phyloP scores from a whole-genome alignment of 2,113 vertebrate species.

The Pithys albifrons region DNA sequence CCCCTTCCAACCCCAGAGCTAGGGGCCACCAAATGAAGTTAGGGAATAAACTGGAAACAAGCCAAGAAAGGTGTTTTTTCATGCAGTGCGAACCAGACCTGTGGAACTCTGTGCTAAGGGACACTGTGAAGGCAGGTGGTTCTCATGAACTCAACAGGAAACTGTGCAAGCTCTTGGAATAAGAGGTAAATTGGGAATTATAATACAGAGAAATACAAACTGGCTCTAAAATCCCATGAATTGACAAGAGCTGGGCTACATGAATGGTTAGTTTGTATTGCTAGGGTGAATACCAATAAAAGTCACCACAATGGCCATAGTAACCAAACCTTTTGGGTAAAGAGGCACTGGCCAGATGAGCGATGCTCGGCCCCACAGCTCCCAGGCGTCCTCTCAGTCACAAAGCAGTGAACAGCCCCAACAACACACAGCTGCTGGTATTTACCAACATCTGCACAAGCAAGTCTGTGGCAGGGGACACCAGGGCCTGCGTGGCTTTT shows the following conservation, averaged over 20 bases:
- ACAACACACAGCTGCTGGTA: background rate
- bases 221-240: background rate
- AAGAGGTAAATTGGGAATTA: background rate
- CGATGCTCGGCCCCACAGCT: rapidly evolving
- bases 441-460: background rate
- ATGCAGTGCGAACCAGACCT: background rate
- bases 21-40: background rate
- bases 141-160: background rate
- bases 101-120: background rate
- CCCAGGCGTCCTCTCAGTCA: background rate
- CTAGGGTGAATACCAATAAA: background rate
- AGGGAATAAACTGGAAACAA: background rate
- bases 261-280: background rate
- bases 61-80: background rate
- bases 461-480: background rate
- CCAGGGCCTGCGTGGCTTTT: background rate
- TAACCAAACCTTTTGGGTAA: background rate
- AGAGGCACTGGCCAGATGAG: background rate
- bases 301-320: background rate
- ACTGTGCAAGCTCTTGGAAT: background rate
- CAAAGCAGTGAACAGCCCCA: background rate
- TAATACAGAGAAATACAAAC: background rate
- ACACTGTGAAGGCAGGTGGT: background rate
- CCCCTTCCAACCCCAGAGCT: background rate
- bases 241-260: background rate